These are phyloP conservation scores for Gephyroberyx darwinii DNA, from an alignment of 2,797 vertebrate genomes.

Conservation along the genomic window DNA sequence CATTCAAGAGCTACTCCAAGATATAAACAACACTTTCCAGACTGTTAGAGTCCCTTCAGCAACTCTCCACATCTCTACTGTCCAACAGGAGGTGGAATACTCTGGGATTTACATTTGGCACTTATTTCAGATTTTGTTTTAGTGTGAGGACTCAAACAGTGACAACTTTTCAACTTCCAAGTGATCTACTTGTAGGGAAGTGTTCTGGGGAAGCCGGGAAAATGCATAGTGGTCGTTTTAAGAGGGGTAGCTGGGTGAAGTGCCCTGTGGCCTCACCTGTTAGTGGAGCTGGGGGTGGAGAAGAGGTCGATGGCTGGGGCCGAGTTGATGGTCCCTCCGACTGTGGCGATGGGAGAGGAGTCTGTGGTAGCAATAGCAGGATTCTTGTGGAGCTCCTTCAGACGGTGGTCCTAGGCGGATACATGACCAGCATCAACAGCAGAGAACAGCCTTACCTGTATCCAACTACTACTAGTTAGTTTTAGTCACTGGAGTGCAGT, in stretches of 20 bases:
- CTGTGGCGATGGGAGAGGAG: constrained; percentile 88
- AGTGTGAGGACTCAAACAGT: no score
- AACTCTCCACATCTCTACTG: no score
- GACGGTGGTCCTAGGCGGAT: constrained; percentile 87
- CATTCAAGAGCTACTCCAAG: no score
- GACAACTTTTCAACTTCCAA: no score
- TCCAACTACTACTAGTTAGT: not conserved
- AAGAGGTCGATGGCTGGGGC: constrained; percentile 91
- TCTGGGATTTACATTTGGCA: no score
- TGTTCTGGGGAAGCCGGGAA: not conserved
- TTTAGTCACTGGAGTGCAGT: no score
- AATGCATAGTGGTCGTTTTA: not conserved
- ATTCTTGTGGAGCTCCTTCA: constrained; percentile 95
- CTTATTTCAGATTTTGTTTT: no score
- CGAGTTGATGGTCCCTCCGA: constrained; percentile 86
- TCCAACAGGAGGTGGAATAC: no score
- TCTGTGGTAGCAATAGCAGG: constrained; percentile 87
- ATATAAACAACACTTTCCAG: no score
- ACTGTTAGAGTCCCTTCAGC: no score
- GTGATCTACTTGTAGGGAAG: not conserved
- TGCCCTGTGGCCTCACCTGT: constrained; percentile 80
- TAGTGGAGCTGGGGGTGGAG: constrained; percentile 91
- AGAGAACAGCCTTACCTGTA: constrained; percentile 16
- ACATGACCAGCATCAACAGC: not conserved
- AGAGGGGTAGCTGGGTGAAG: not conserved